Conservation (phyloP, 2,113 vertebrate species). For the Micronycteris hirsuta region DNA sequence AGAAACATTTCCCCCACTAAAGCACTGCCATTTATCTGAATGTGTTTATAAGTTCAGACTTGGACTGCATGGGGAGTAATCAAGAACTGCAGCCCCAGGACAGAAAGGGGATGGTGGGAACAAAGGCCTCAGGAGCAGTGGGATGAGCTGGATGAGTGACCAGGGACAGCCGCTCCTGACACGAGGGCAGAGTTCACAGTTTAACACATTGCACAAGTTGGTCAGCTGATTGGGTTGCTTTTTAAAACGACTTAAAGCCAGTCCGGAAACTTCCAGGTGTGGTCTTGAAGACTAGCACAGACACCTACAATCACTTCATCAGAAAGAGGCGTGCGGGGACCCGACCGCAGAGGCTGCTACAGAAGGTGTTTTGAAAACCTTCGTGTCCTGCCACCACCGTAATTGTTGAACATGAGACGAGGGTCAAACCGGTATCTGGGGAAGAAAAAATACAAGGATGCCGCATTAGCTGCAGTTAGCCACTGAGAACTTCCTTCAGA, state of each 20-base stretch:
- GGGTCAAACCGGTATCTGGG: constrained; percentile 83
- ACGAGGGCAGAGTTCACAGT: constrained; percentile 70
- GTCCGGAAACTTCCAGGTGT: constrained; percentile 66
- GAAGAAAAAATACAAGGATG: neutral
- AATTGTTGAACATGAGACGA: constrained; percentile 84
- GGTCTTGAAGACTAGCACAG: constrained; percentile 60
- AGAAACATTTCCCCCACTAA: neutral
- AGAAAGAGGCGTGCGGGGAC: constrained; percentile 62
- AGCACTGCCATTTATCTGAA: constrained; percentile 44
- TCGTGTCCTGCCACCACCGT: constrained; percentile 61
- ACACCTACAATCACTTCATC: constrained; percentile 71
- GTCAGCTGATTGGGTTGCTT: constrained; percentile 69
- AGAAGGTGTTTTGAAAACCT: constrained; percentile 79
- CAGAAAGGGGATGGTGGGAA: neutral
- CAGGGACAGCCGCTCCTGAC: constrained; percentile 7
- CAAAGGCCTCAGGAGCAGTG: neutral
- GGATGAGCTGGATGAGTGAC: neutral
- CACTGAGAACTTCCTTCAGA: neutral
- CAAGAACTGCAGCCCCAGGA: neutral
- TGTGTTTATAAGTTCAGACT: constrained; percentile 50
- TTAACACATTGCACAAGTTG: constrained; percentile 77
- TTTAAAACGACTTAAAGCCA: constrained; percentile 69
- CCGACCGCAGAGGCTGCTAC: constrained; percentile 35
- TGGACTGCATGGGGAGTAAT: neutral
- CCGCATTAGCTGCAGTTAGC: neutral